Conservation (phyloP, 2,797 vertebrate species). For the Sylvia borin region DNA sequence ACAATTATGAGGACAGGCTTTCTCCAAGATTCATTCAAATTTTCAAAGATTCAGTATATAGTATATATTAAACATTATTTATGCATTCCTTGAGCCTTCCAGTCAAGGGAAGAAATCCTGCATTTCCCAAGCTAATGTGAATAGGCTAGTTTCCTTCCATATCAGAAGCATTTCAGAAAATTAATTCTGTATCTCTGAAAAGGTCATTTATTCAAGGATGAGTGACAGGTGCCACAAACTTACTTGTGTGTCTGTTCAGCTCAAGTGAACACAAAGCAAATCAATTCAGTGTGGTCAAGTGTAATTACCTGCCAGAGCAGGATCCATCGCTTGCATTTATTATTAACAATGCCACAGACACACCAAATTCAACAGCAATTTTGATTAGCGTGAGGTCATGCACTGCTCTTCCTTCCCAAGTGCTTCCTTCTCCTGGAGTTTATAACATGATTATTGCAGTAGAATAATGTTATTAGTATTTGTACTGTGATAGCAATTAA, state of each 20-base stretch:
- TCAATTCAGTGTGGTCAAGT: slow-evolving; percentile 19
- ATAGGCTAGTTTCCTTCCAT: background rate
- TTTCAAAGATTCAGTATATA: background rate
- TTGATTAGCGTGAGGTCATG: background rate
- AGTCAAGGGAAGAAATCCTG: background rate
- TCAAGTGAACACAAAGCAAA: slow-evolving; percentile 35
- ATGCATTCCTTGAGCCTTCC: background rate
- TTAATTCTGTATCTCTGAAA: slow-evolving; percentile 43
- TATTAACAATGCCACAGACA: background rate
- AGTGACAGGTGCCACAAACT: slow-evolving; percentile 24
- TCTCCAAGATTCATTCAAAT: slow-evolving; percentile 23
- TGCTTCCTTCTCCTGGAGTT: background rate
- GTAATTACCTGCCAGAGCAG: slow-evolving; percentile 26
- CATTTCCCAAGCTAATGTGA: background rate
- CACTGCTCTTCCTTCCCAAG: background rate
- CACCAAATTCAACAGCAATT: background rate
- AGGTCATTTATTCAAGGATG: background rate
- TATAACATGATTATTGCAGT: background rate
- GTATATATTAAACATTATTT: background rate
- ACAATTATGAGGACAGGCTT: slow-evolving; percentile 53
- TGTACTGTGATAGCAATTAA: background rate
- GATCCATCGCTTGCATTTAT: background rate
- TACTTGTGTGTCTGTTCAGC: slow-evolving; percentile 8
- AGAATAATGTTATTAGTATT: slow-evolving; percentile 5
- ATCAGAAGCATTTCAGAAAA: slow-evolving; percentile 17